These are phyloP conservation scores for Caenorhabditis sp. DNA, from an alignment of 2,888 invertebrate species.

Conservation along the genomic window DNA sequence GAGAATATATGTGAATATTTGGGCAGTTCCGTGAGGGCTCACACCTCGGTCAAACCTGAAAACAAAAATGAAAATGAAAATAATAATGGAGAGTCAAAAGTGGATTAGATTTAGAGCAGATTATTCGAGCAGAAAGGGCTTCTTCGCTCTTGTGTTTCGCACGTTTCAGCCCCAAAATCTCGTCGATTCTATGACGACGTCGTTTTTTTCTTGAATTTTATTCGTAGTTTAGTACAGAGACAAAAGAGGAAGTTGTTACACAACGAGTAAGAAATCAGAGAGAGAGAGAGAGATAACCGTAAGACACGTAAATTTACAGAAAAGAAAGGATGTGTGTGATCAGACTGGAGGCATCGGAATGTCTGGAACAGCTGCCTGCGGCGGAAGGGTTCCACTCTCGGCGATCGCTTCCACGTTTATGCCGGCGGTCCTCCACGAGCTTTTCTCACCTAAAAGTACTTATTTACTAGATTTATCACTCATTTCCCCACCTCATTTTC, in stretches of 20 bases:
- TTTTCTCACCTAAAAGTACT: slow-evolving; percentile 35
- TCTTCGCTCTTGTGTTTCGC: slow-evolving; percentile 13
- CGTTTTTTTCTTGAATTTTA: slow-evolving; percentile 23
- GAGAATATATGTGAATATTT: slow-evolving; percentile 2
- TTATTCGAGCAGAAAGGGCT: slow-evolving; percentile 25
- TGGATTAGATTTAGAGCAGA: slow-evolving; percentile 1
- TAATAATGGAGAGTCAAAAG: neutral
- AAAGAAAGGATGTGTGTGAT: neutral
- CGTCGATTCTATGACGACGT: slow-evolving; percentile 33
- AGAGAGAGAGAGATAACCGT: slow-evolving; percentile 21
- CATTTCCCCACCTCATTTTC: slow-evolving; percentile 35
- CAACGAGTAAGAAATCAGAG: slow-evolving; percentile 5
- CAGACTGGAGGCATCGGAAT: slow-evolving; percentile 50
- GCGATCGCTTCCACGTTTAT: slow-evolving; percentile 45
- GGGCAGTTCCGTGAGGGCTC: neutral
- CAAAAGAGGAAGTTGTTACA: slow-evolving; percentile 12
- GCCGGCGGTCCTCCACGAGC: slow-evolving; percentile 51
- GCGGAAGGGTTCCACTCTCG: slow-evolving; percentile 49
- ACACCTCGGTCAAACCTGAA: neutral
- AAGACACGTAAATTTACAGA: slow-evolving; percentile 18
- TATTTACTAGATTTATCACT: neutral
- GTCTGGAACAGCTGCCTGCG: slow-evolving; percentile 51
- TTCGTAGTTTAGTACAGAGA: too few relatives aligned
- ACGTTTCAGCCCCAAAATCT: slow-evolving; percentile 25
- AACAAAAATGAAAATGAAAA: neutral